Percentiles rank a stretch among this genome's conserved stretches.
These are phyloP conservation scores for Cerastis rubricosa DNA, from an alignment of 2,888 invertebrate genomes.

Conservation along the genomic window DNA sequence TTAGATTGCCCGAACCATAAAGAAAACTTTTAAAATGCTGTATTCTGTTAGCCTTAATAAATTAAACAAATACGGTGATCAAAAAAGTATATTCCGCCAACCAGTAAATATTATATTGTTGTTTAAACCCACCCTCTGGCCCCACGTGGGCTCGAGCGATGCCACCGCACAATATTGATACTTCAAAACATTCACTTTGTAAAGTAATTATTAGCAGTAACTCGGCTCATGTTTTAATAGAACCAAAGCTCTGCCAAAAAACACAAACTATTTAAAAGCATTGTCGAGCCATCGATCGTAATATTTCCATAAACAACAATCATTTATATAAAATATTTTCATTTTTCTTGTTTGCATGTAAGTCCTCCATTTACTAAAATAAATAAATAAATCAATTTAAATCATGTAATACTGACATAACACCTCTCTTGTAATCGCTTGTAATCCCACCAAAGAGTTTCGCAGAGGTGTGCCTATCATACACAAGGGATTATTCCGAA, in stretches of 20 bases:
- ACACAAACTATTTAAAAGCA: slow-evolving; percentile 3
- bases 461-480: too few species aligned
- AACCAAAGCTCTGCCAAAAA: neutral
- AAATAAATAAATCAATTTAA: too few species aligned
- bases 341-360: too few species aligned
- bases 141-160: slow-evolving; percentile 13
- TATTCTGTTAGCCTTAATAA: neutral
- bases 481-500: too few species aligned
- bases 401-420: too few species aligned
- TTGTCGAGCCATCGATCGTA: too few species aligned
- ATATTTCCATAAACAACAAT: too few species aligned
- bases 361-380: too few species aligned
- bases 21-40: neutral
- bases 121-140: neutral
- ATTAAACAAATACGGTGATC: neutral
- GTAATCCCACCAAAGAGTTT: too few species aligned
- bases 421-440: too few species aligned
- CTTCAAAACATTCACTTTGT: slow-evolving; percentile 32
- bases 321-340: too few species aligned
- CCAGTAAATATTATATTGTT: slow-evolving; percentile 1
- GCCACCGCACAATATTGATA: slow-evolving; percentile 45
- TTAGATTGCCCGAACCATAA: too few species aligned
- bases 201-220: slow-evolving; percentile 36
- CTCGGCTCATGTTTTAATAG: slow-evolving; percentile 30
- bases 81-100: neutral